Percentiles rank a stretch among this genome's conserved stretches.
Evolutionary conservation across 2,113 vertebrate species (phyloP).

Genomic region (Coptodon bakossiorum): DNA sequence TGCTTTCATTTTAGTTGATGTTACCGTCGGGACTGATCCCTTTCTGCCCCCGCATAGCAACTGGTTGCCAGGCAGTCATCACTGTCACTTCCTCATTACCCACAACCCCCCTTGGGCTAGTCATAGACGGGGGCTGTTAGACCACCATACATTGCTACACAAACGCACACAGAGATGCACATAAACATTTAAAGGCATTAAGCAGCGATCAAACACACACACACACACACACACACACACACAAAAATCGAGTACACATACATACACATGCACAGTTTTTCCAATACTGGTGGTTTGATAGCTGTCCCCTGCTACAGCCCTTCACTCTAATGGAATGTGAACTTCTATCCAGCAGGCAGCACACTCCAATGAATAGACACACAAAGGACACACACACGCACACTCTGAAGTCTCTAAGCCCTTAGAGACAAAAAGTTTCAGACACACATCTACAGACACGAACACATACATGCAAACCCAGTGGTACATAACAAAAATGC

Average conservation of each 20-base stretch:
- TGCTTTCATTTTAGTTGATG: constrained; percentile 59
- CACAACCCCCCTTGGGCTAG: constrained; percentile 56
- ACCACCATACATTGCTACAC: constrained; percentile 25
- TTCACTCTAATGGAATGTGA: constrained; percentile 58
- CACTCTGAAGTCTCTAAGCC: constrained; percentile 1
- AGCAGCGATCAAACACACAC: background rate
- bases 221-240: background rate
- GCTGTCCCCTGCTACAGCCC: constrained; percentile 47
- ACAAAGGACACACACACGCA: constrained; percentile 8
- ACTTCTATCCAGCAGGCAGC: constrained; percentile 52
- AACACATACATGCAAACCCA: background rate
- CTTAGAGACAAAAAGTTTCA: constrained; percentile 30
- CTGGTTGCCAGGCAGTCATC: constrained; percentile 69
- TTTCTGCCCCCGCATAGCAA: constrained; percentile 59
- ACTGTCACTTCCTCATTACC: constrained; percentile 72
- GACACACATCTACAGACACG: background rate
- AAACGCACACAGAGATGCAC: background rate
- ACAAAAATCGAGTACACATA: background rate
- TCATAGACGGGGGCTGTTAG: constrained; percentile 43
- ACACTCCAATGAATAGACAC: constrained; percentile 27
- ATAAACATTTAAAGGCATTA: constrained; percentile 1
- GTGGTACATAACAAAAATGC: background rate
- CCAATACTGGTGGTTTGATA: constrained; percentile 48
- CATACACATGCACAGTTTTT: background rate
- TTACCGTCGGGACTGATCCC: constrained; percentile 56